Conservation (phyloP, 2,888 invertebrate species). For the Priocnemis perturbator region DNA sequence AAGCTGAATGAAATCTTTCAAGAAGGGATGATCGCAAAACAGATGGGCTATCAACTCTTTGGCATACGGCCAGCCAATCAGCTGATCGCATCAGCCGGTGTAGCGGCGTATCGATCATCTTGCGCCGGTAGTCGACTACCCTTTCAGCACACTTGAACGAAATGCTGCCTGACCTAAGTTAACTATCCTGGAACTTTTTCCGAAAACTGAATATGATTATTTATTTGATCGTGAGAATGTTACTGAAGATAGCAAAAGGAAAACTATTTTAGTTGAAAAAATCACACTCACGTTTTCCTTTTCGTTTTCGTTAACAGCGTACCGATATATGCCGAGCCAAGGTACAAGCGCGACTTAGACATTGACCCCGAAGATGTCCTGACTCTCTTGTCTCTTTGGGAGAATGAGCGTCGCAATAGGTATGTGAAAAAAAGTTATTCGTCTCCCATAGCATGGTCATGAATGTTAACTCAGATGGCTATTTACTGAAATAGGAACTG, state of each 20-base stretch:
- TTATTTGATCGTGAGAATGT: too few relatives aligned
- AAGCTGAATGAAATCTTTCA: too few relatives aligned
- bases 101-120: constrained; percentile 35
- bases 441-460: neutral
- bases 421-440: constrained; percentile 41
- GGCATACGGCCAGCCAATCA: constrained; percentile 44
- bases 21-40: too few relatives aligned
- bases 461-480: neutral
- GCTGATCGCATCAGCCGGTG: constrained; percentile 47
- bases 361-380: constrained; percentile 70
- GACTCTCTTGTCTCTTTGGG: constrained; percentile 70
- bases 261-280: too few relatives aligned
- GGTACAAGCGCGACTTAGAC: constrained; percentile 70
- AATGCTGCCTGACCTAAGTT: neutral
- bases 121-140: too few relatives aligned
- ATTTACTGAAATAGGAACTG: constrained; percentile 58
- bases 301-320: too few relatives aligned
- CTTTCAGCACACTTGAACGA: neutral
- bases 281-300: too few relatives aligned
- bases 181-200: neutral
- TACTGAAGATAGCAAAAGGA: too few relatives aligned
- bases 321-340: constrained; percentile 64
- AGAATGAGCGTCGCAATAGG: constrained; percentile 69
- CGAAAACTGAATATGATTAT: too few relatives aligned
- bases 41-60: neutral